Evolutionary conservation across 2,888 invertebrate genomes (phyloP), one percentile per base, ranked within the genome.

Genomic region (Campaea margaritaria): DNA sequence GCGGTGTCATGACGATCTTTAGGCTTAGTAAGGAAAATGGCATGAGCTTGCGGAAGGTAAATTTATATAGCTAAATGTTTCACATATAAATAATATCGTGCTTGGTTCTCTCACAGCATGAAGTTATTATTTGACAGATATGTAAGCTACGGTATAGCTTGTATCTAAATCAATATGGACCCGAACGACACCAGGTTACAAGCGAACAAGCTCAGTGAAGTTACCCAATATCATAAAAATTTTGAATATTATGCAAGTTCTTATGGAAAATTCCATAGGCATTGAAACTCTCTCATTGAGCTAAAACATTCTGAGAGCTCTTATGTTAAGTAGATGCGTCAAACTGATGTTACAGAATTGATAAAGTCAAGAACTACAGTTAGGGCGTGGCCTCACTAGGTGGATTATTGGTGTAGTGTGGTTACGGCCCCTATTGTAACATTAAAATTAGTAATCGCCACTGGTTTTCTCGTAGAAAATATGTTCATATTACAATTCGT

Each of bases 231-330:
- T 41, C 39, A 56, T 49, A 38, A 49, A 39, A 45, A 45, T 31
- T 44, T 44, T 45, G 39, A 45, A 47, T 36, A 10, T 51, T 31
- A 9, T 27, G 39, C 12, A 58, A 31, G 12, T 41, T 16, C 41
- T 51, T 43, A 38, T 46, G 52, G 46, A 8, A 31, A 47, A 46
- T 58, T 58, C 58, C 58, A 36, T 14, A 58, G 42, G 5, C 39
- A 27, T 57, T 47, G 38, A 42, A 57, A 54, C 21, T 27, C 42
- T 46, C 16, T 16, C 16, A 27, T 45, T 41, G 14, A 42, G 39
- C 8, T 50, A 27, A 38, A 36, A 43, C 12, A 49, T 42, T 58
- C 36, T 36, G 47, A 58, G 58, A 47, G 51, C 52, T 52, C 57
- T 58, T 44, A 39, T 28, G 49, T 45, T 27, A 34, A n/a, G 39